Percentiles rank a stretch among this genome's conserved stretches.
phyloP scores from a whole-genome alignment of 2,888 invertebrate genomes.

The Dynastes grantii region DNA sequence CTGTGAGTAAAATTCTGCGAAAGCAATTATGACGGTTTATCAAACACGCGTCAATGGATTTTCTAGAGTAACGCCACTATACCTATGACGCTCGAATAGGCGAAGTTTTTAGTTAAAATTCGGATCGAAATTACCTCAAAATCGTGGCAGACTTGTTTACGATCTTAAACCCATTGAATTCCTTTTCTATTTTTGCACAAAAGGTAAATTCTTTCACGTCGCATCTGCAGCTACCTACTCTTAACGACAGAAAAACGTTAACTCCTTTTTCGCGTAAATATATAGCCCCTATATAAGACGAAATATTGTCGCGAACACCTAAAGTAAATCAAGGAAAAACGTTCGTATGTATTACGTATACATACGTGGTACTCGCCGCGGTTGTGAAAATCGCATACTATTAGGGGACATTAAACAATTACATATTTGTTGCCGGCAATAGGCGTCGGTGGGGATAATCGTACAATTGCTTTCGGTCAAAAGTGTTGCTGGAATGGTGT shows the following conservation, averaged over 20 bases:
- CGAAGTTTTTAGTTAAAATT: not conserved
- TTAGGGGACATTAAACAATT: slow-evolving; percentile 44
- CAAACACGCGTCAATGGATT: no score
- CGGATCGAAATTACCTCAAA: no score
- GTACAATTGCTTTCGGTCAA: slow-evolving; percentile 11
- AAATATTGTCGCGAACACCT: not conserved
- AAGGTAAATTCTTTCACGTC: slow-evolving; percentile 11
- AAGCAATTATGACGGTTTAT: no score
- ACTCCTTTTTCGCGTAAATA: slow-evolving; percentile 1
- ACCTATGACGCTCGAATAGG: not conserved
- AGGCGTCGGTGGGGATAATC: slow-evolving; percentile 39
- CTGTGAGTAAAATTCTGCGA: no score
- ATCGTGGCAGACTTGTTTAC: slow-evolving; percentile 3
- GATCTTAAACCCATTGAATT: slow-evolving; percentile 5
- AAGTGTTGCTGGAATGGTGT: slow-evolving; percentile 1
- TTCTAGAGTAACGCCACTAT: no score
- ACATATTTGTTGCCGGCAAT: slow-evolving; percentile 2
- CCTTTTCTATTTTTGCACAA: not conserved
- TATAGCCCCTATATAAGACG: no score
- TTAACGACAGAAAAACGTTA: not conserved
- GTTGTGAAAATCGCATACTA: slow-evolving; percentile 17
- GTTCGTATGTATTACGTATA: not conserved
- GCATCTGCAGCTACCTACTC: not conserved
- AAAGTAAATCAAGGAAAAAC: not conserved
- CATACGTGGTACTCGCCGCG: not conserved